Evolutionary conservation across 2,888 invertebrate genomes (phyloP).

Genomic region (Dryomyza anilis): DNA sequence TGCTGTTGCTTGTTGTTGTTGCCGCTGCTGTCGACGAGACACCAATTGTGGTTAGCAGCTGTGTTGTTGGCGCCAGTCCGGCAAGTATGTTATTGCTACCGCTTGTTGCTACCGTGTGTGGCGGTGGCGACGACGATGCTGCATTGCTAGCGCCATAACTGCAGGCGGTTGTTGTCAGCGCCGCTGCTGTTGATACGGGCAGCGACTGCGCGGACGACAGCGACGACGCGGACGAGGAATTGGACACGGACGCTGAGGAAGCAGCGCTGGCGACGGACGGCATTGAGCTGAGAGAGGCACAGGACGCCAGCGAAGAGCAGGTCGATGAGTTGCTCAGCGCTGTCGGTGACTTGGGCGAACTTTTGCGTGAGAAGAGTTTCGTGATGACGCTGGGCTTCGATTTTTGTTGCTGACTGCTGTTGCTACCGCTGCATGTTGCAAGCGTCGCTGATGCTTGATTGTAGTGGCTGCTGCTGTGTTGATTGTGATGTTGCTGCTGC

Average conservation of each 20-base stretch:
- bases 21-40: constrained; percentile 35
- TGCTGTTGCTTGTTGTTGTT: constrained; percentile 28
- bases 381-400: constrained; percentile 61
- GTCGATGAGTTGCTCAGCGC: constrained; percentile 45
- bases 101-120: constrained; percentile 20
- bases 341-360: constrained; percentile 59
- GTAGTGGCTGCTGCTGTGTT: constrained; percentile 30
- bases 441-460: constrained; percentile 29
- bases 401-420: constrained; percentile 43
- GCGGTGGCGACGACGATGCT: constrained; percentile 35
- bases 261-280: constrained; percentile 47
- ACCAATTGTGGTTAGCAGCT: constrained; percentile 44
- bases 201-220: constrained; percentile 47
- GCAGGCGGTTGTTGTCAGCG: constrained; percentile 57
- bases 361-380: constrained; percentile 61
- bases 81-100: constrained; percentile 38
- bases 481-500: constrained; percentile 32
- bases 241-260: constrained; percentile 42
- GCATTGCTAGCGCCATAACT: constrained; percentile 43
- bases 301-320: constrained; percentile 46
- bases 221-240: constrained; percentile 50
- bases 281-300: constrained; percentile 48
- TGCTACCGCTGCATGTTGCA: constrained; percentile 32
- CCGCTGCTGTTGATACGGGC: constrained; percentile 55
- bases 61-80: constrained; percentile 44